These are phyloP conservation scores for Diglossa brunneiventris DNA, from an alignment of 2,113 vertebrate species.

Conservation along the genomic window DNA sequence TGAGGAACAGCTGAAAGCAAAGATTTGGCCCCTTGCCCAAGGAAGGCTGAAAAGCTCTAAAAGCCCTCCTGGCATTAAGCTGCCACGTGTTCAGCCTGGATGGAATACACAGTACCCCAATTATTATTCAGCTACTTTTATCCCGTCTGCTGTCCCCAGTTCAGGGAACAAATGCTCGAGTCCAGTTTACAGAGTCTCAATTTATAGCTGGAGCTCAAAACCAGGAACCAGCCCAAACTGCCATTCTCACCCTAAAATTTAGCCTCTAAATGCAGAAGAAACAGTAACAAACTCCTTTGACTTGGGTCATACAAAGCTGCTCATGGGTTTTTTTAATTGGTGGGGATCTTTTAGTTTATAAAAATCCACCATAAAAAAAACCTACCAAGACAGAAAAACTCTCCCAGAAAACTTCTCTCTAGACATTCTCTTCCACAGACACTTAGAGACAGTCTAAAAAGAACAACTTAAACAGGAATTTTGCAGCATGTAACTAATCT, in stretches of 20 bases:
- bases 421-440: not conserved
- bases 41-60: constrained; percentile 36
- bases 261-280: not conserved
- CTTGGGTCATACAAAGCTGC: not conserved
- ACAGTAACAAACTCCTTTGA: not conserved
- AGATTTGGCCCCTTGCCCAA: not conserved
- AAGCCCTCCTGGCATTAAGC: constrained; percentile 42
- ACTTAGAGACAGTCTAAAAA: not conserved
- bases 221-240: not conserved
- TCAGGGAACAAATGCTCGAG: not conserved
- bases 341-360: not conserved
- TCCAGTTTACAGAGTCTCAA: not conserved
- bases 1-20: constrained; percentile 27
- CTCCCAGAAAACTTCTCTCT: not conserved
- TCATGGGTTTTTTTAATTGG: not conserved
- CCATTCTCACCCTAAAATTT: not conserved
- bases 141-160: not conserved
- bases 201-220: not conserved
- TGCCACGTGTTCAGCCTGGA: constrained; percentile 38
- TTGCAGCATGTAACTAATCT: constrained; percentile 49
- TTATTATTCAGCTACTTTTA: constrained; percentile 51
- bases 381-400: not conserved
- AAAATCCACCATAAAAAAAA: not conserved
- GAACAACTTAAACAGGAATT: not conserved
- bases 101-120: constrained; percentile 24